Base-by-base conservation (phyloP, 2,797 vertebrate species). In the Trichosurus vulpecula region DNA sequence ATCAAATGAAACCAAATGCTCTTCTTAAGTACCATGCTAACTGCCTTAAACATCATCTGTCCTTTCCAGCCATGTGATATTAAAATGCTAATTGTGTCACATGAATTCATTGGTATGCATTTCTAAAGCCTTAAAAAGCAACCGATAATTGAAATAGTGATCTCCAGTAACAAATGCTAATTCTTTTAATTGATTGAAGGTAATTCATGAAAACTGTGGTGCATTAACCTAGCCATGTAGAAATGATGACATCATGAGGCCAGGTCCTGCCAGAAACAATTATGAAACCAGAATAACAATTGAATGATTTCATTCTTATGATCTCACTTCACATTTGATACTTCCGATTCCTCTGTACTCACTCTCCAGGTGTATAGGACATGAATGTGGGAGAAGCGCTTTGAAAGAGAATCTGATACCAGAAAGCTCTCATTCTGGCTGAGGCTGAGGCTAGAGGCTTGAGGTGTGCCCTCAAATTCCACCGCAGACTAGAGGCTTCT, bases 241-340 rank as follows among this genome's bases (percentile, higher is more conserved):
- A 54, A 96, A 95, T 6, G 94, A 92, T 97, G 97, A 97, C 95
- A 97, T 98, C 96, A 98, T 94, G 93, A 96, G 93, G 30, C 2
- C 27, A 56, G 93, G 97, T 95, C 97, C 96, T 97, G 94, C 97
- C 96, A 98, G 66, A 97, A 95, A 96, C 95, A 95, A 54, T 54
- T 94, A 81, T 56, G 92, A 74, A 53, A 96, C 47, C 94, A 96
- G 56, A 56, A 89, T 95, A 97, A 97, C 97, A 98, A 81, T 55
- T 93, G 93, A 92, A 94, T 98, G 96, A 98, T 98, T 98, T 98
- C 97, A 94, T 91, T 87, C 9, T 97, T 90, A 97, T 98, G 96
- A 98, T 94, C 94, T 97, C 97, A 97, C 90, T 98, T 97, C 94
- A 96, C 96, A 92, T 95, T 98, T 97, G 93, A 95, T 95, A 74